Conservation (phyloP, 2,888 invertebrate species). For the Watsonalla cultraria region DNA sequence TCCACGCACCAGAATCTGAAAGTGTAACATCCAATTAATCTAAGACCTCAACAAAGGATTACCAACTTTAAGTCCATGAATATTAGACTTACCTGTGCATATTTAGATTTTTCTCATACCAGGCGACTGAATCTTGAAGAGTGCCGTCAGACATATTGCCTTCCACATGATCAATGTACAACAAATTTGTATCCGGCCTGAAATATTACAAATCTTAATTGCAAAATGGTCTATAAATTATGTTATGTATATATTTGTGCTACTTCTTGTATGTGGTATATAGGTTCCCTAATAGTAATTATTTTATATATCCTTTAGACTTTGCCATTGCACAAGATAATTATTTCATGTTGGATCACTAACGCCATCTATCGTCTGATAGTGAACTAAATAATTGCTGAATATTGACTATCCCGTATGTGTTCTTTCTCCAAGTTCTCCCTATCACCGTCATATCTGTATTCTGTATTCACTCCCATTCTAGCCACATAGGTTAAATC, state of each 20-base stretch:
- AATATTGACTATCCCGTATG: neutral
- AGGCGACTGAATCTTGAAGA: conserved; percentile 92
- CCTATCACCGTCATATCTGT: no score
- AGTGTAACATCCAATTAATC: conserved; percentile 1
- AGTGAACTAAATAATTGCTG: neutral
- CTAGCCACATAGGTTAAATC: no score
- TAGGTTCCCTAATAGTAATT: no score
- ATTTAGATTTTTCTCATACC: conserved; percentile 83
- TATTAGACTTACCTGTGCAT: conserved; percentile 67
- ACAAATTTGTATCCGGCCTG: conserved; percentile 84
- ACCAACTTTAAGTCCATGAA: no score
- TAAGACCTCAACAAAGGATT: no score
- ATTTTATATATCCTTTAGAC: no score
- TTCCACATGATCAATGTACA: conserved; percentile 97
- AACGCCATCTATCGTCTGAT: neutral
- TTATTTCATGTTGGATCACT: neutral
- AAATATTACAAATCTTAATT: conserved; percentile 18
- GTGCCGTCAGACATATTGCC: conserved; percentile 96
- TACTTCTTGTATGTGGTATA: no score
- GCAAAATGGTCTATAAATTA: no score
- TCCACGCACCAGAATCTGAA: conserved; percentile 98
- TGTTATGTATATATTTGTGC: no score
- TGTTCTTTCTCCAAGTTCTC: neutral
- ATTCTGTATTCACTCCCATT: no score
- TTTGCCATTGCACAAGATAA: no score